Evolutionary conservation across 1,140 invertebrate species (phyloP), one percentile per base, ranked within the genome.

Genomic region (Apocrypta bakeri): DNA sequence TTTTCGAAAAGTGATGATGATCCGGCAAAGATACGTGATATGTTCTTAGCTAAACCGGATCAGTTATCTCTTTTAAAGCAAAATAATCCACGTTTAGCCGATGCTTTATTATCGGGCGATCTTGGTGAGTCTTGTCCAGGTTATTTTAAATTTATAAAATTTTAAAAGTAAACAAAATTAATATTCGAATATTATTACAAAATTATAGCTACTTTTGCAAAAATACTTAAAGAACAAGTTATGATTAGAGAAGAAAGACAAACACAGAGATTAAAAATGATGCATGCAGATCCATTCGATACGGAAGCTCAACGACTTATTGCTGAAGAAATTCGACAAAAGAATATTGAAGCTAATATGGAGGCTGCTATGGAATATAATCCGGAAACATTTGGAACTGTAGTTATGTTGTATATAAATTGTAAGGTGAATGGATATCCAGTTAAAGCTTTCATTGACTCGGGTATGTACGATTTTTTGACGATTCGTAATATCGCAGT

Each of bases 261-360:
- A 86, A 93, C 95, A 87, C 97, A 98, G 88, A 93, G 97, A 86
- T 93, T 97, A 25, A 94, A 96, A 88, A 96, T 99, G 94, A 94
- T 99, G 91, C 96, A 95, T 86, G 97, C 98, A 1, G 96, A 99
- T 94, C 98, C 98, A 0, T 99, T 99, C 92, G 98, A 99, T 92
- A 95, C 97, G 2, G 98, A 98, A 91, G 97, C 97, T 0, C 98
- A 99, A 90, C 93, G 95, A 85, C 93, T 98, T 79, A 99, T 99
- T 87, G 98, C 97, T 21, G 98, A 98, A 89, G 97, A 99, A 93
- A 99, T 99, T 80, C 94, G 95, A 86, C 96, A 98, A 87, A 98
- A 98, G 89, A 99, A 99, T 91, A 98, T 99, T 82, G 98, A 99
- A 93, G 97, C 97, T 0, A 99, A 99, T 90, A 99, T 99, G 98